A percentile compares a stretch with the other conserved stretches of the same genome.
phyloP scores from a whole-genome alignment of 2,113 vertebrate genomes.

The Nansenia antarctica region DNA sequence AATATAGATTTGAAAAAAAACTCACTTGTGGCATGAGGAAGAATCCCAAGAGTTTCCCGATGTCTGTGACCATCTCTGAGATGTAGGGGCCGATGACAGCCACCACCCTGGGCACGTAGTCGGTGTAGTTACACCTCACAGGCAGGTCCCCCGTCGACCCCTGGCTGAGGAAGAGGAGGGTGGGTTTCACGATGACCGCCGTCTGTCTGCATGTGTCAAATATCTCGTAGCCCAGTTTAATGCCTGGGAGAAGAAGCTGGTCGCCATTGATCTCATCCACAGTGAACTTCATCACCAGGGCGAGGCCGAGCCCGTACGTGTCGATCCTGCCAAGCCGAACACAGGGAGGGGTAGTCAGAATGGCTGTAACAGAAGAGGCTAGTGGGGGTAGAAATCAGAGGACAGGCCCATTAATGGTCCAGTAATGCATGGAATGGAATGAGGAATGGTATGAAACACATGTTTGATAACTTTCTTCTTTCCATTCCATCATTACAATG shows the following conservation, averaged over 20 bases:
- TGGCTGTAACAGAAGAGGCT: too few species aligned
- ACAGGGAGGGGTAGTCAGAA: background rate
- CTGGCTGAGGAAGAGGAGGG: constrained; percentile 75
- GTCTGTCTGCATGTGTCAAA: constrained; percentile 77
- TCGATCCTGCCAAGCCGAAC: constrained; percentile 68
- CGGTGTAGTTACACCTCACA: constrained; percentile 76
- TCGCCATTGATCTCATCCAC: constrained; percentile 87
- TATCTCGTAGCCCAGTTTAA: constrained; percentile 80
- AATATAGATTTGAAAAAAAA: too few species aligned
- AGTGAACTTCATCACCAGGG: constrained; percentile 83
- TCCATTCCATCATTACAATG: too few species aligned
- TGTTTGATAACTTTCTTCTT: too few species aligned
- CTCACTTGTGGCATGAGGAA: constrained; percentile 88
- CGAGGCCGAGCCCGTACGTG: constrained; percentile 68
- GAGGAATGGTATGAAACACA: too few species aligned
- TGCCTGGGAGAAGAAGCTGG: constrained; percentile 74
- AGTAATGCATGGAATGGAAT: too few species aligned
- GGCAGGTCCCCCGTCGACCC: constrained; percentile 26
- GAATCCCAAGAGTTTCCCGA: constrained; percentile 82
- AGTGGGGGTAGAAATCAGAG: too few species aligned
- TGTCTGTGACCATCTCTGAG: constrained; percentile 76
- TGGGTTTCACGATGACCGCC: constrained; percentile 70
- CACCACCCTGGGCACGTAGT: constrained; percentile 77
- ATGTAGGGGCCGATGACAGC: constrained; percentile 82
- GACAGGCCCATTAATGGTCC: too few species aligned